These are phyloP conservation scores for Grammomys surdaster DNA, from an alignment of 2,113 vertebrate genomes.

Conservation along the genomic window DNA sequence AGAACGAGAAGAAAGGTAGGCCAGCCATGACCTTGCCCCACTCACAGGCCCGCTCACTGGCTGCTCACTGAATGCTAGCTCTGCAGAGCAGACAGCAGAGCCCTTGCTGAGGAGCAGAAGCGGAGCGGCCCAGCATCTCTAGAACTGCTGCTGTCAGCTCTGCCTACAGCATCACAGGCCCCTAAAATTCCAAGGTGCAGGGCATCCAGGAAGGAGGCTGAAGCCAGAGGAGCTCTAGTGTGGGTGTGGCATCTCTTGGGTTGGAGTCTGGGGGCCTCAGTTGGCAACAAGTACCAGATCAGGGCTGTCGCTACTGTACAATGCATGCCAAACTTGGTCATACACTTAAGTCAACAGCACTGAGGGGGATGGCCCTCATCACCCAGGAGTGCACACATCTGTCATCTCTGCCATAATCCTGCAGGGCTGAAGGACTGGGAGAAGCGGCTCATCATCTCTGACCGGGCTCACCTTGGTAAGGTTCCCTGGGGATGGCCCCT, in stretches of 20 bases:
- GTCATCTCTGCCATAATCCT: not conserved
- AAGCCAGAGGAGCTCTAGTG: not conserved
- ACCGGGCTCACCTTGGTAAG: constrained; percentile 97
- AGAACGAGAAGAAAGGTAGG: constrained; percentile 99
- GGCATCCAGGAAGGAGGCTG: not conserved
- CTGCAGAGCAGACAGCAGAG: not conserved
- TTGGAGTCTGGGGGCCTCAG: accelerated
- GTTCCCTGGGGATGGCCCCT: not conserved
- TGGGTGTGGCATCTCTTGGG: accelerated
- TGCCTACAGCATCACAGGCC: accelerated
- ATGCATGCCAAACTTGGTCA: too few species aligned
- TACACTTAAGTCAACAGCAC: accelerated
- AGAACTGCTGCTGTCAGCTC: not conserved
- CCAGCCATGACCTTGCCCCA: not conserved
- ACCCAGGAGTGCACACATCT: not conserved
- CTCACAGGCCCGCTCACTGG: too few species aligned
- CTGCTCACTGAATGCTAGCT: not conserved
- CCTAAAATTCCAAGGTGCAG: not conserved
- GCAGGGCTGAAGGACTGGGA: constrained; percentile 98
- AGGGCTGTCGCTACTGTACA: accelerated
- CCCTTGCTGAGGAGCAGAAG: not conserved
- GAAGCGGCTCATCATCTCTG: constrained; percentile 96
- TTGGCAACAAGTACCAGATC: not conserved
- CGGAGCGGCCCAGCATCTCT: too few species aligned
- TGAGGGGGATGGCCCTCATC: not conserved